These are phyloP conservation scores for Urosaurus nigricauda DNA, from an alignment of 2,797 vertebrate species.

Conservation along the genomic window DNA sequence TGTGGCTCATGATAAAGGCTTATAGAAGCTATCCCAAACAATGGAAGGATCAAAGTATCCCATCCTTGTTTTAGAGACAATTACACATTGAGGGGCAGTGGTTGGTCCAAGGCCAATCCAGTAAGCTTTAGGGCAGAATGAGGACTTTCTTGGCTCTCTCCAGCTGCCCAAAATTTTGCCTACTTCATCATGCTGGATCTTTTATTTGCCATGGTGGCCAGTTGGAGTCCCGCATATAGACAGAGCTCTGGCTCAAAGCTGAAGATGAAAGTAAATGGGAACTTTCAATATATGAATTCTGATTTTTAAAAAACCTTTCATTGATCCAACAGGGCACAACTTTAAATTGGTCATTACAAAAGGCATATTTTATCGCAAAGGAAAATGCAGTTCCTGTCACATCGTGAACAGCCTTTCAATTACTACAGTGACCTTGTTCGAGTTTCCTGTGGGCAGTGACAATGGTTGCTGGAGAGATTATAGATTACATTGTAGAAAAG, in stretches of 20 bases:
- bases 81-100: not conserved
- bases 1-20: not conserved
- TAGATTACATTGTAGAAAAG: not conserved
- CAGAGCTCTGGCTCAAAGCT: not conserved
- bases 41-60: not conserved
- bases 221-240: not conserved
- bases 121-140: not conserved
- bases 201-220: not conserved
- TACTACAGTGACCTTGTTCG: conserved; percentile 5
- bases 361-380: conserved; percentile 6
- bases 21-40: not conserved
- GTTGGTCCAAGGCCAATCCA: not conserved
- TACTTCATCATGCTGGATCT: not conserved
- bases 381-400: conserved; percentile 4
- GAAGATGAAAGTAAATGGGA: not conserved
- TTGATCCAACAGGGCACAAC: not conserved
- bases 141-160: not conserved
- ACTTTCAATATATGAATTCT: not conserved
- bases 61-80: not conserved
- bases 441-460: conserved; percentile 5
- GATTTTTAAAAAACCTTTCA: conserved; percentile 2
- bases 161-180: not conserved
- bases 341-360: conserved; percentile 14
- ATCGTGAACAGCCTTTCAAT: not conserved
- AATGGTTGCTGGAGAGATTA: conserved; percentile 33